A percentile compares a stretch with the other conserved stretches of the same genome.
Evolutionary conservation across 1,140 invertebrate species (phyloP).

Genomic region (Riptortus pedestris): DNA sequence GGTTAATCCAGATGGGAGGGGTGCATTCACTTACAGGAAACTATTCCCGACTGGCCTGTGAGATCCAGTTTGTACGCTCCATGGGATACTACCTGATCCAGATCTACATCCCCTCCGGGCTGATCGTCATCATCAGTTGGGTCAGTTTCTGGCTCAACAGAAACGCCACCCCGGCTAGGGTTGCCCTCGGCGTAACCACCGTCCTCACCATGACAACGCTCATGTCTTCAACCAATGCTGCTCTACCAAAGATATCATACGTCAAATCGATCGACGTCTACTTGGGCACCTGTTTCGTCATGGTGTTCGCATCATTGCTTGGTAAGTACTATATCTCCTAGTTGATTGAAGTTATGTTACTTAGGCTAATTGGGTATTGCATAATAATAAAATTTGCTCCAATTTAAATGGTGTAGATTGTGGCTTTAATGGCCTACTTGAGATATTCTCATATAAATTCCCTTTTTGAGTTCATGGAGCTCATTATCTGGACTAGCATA

Average conservation of each 20-base stretch:
- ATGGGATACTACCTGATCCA: conserved; percentile 99
- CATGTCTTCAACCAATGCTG: conserved; percentile 96
- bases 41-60: conserved; percentile 92
- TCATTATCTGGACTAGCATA: no score
- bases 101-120: conserved; percentile 96
- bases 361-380: no score
- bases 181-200: conserved; percentile 91
- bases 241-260: conserved; percentile 95
- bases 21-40: conserved; percentile 62
- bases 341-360: no score
- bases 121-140: conserved; percentile 99
- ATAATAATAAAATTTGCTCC: no score
- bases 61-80: conserved; percentile 94
- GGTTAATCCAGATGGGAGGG: background rate
- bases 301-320: conserved; percentile 89
- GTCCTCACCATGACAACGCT: conserved; percentile 97
- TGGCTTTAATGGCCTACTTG: no score
- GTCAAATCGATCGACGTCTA: conserved; percentile 98
- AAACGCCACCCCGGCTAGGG: conserved; percentile 91
- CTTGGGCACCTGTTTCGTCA: conserved; percentile 94
- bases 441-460: no score
- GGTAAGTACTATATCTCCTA: no score
- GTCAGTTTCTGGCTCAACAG: conserved; percentile 92
- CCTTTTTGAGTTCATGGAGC: no score
- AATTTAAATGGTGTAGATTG: no score